Base-by-base conservation (phyloP, 2,797 vertebrate species). In the Delichon dasypus region DNA sequence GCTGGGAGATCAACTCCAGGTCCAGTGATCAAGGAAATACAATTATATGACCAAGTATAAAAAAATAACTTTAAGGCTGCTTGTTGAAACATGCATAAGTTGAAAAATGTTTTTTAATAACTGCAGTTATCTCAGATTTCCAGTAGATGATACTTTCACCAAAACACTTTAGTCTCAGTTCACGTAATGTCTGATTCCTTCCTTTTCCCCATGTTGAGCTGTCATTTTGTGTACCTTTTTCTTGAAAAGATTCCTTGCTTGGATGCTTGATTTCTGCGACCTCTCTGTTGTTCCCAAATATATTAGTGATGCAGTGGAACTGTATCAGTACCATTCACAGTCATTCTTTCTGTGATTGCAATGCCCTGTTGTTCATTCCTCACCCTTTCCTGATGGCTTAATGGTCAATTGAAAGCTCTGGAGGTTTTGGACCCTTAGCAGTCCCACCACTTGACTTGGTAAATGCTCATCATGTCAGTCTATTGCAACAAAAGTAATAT, bases 61-160 rank as follows among this genome's bases (percentile, higher is more conserved):
- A 80, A 70, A 70, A 50, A 20, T 10, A 13, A 78, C 5, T 80
- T 85, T 47, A 62, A 30, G 23, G 22, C 23, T 65, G 30, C 36
- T 55, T 74, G 21, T 54, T 76, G 53, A 42, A 29, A 25, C 13
- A 4, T 19, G 9, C 25, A 2, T 10, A 47, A 50, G 2, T 22
- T 58, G 36, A 60, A 48, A 32, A 84, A 45, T 32, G 1, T 8
- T 73, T 85, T 81, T 74, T 61, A 88, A 62, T 17, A 29, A 13
- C 16, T 89, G 65, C 61, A 81, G 48, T 88, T 84, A 55, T 36
- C 7, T 16, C 29, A 65, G 19, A 12, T 81, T 91, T 72, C 55
- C 85, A 84, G 40, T 62, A 85, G 89, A 84, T 89, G 73, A 79
- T 44, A 80, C 51, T 86, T 91, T 85, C 50, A 92, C 12, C 30